Conservation (phyloP, 2,797 vertebrate genomes). For the Pseudochirops cupreus region DNA sequence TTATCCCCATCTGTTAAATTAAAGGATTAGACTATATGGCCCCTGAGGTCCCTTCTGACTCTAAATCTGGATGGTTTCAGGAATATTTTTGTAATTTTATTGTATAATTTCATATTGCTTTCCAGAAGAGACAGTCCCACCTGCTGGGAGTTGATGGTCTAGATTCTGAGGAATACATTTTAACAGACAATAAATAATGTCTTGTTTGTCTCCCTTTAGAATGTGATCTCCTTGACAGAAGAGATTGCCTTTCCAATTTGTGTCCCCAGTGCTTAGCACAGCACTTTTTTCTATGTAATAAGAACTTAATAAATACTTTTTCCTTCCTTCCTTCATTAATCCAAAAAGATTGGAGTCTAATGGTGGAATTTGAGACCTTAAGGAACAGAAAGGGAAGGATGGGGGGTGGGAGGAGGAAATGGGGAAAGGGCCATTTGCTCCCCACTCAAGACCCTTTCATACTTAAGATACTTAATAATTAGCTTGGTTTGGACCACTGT, state of each 20-base stretch:
- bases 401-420: background rate
- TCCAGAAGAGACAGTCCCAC: background rate
- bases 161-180: background rate
- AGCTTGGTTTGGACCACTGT: background rate
- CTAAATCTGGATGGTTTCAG: background rate
- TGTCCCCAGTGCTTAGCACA: background rate
- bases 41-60: background rate
- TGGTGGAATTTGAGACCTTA: background rate
- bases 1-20: background rate
- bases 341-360: background rate
- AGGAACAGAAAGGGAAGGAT: background rate
- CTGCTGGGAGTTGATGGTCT: background rate
- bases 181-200: background rate
- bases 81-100: background rate
- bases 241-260: background rate
- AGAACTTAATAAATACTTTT: background rate
- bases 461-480: background rate
- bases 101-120: background rate
- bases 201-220: background rate
- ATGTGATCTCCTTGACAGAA: background rate
- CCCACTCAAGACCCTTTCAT: background rate
- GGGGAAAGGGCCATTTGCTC: background rate
- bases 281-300: background rate
- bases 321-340: background rate
- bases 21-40: background rate